These are phyloP conservation scores for Porphyrio hochstetteri DNA, from an alignment of 2,113 vertebrate species.

Conservation along the genomic window DNA sequence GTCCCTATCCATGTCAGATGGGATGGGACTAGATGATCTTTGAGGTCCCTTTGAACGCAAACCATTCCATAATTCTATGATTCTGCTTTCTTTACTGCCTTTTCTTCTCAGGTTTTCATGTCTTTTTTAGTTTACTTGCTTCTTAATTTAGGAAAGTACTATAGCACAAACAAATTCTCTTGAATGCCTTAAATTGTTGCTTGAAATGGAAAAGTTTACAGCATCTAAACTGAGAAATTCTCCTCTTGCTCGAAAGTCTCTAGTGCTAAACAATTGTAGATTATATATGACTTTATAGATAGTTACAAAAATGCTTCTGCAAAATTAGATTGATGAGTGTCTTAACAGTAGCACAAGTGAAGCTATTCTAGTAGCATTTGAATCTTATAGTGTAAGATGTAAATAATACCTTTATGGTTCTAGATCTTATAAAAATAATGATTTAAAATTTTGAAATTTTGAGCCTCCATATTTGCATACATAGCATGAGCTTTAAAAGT, in stretches of 20 bases:
- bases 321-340: background rate
- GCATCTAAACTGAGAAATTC: background rate
- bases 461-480: background rate
- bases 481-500: accelerated
- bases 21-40: too few species aligned
- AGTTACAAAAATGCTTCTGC: background rate
- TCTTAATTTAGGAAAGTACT: background rate
- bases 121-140: background rate
- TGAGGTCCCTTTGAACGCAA: too few species aligned
- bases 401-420: background rate
- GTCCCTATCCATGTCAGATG: too few species aligned
- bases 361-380: background rate
- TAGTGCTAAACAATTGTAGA: background rate
- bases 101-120: background rate
- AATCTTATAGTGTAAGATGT: background rate
- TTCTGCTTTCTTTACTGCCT: background rate
- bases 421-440: background rate
- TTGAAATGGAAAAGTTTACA: background rate
- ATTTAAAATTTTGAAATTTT: background rate
- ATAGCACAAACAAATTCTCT: background rate
- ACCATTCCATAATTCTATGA: too few species aligned
- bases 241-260: background rate
- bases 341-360: background rate
- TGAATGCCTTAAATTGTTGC: background rate
- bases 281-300: background rate